Evolutionary conservation across 2,888 invertebrate species (phyloP), one percentile per base, ranked within the genome.

Genomic region (Geotrupes spiniger): DNA sequence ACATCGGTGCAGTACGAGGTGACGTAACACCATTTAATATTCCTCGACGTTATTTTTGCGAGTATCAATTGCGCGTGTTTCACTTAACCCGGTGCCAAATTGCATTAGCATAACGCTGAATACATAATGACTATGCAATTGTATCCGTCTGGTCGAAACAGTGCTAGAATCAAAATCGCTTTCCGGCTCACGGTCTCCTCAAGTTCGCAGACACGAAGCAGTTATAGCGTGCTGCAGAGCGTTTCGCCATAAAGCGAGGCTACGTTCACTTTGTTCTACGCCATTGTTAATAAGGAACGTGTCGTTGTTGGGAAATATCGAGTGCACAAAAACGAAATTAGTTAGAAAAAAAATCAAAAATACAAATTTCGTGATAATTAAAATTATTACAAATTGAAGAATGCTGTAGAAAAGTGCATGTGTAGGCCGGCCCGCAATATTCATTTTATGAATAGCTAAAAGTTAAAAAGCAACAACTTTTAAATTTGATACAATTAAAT

Each of bases 151-250:
- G 33, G 33, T 33, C 12, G 15, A 15, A 33, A 33, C 33, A 15
- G 33, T 10, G 33, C 33, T 33, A 14, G 14, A n/a, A 33, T 33
- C 33, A 10, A 33, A 33, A 33, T 33, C 33, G 33, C 33, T 33
- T 33, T 33, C 33, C 33, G 33, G 33, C 33, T 33, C 33, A 14
- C 33, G n/a, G 11, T 29, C 33, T 14, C 2, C 33, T 14, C 14
- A 15, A 33, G 33, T 33, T 33, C 33, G 33, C 33, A 33, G 33
- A 33, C 33, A 10, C 33, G 33, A 8, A 33, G 33, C 14, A 33
- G 33, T 33, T 33, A 33, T 21, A 21, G 4, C 21, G 21, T 21
- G 4, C 6, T 21, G 6, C 6, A 33, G 31, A 12, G 11, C 33
- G 33, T 33, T 33, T 33, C 6, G n/a, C 14, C 33, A 15, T 33